A percentile compares a stretch with the other conserved stretches of the same genome.
Evolutionary conservation across 2,113 vertebrate genomes (phyloP).

Genomic region (Hassar affinis): DNA sequence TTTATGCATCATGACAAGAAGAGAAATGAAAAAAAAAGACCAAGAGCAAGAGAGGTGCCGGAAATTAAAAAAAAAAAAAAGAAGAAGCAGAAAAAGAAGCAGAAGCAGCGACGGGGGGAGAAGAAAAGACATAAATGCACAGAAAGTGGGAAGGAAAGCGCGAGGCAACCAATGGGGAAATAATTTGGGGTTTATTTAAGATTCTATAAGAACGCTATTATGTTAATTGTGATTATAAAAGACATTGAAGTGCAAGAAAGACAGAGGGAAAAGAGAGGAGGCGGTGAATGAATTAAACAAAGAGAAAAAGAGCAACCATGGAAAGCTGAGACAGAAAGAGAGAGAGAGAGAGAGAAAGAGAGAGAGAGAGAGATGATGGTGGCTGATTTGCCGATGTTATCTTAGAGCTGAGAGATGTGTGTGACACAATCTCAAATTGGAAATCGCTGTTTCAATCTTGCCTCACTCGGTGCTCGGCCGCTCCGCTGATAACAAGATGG

Average conservation of each 20-base stretch:
- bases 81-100: not conserved
- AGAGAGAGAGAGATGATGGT: constrained; percentile 63
- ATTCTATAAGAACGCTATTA: constrained; percentile 2
- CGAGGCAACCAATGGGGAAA: not conserved
- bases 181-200: not conserved
- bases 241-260: constrained; percentile 30
- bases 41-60: constrained; percentile 12
- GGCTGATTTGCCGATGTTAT: constrained; percentile 72
- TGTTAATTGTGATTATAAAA: constrained; percentile 19
- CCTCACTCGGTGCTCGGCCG: constrained; percentile 69
- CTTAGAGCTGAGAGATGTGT: constrained; percentile 68
- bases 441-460: constrained; percentile 81
- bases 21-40: constrained; percentile 42
- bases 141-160: not conserved
- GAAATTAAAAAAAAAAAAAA: constrained; percentile 12
- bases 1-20: constrained; percentile 42
- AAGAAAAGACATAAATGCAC: not conserved
- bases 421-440: constrained; percentile 81
- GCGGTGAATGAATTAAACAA: constrained; percentile 26
- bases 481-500: constrained; percentile 71
- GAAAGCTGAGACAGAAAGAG: constrained; percentile 26
- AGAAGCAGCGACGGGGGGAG: not conserved
- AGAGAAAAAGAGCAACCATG: constrained; percentile 44
- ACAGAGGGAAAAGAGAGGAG: constrained; percentile 39
- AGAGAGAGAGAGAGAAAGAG: constrained; percentile 2